Conservation (phyloP, 2,113 vertebrate genomes). For the Embiotoca jacksoni region DNA sequence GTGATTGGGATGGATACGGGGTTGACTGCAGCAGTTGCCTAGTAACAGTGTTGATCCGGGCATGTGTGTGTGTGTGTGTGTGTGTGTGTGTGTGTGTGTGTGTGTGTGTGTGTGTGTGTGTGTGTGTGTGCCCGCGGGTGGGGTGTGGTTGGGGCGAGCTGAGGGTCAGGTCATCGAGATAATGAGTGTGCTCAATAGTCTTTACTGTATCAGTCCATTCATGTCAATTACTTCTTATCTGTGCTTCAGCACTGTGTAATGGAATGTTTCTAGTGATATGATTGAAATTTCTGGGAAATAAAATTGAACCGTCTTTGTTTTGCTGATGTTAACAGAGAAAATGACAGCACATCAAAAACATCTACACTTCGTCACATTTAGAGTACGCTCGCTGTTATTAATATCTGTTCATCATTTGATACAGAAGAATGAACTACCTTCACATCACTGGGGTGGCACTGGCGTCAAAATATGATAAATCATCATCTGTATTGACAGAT, state of each 20-base stretch:
- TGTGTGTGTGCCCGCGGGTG: background rate
- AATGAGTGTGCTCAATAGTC: slow-evolving; percentile 53
- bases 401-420: slow-evolving; percentile 9
- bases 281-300: slow-evolving; percentile 2
- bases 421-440: background rate
- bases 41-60: slow-evolving; percentile 53
- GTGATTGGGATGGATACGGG: slow-evolving; percentile 27
- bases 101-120: slow-evolving; percentile 5
- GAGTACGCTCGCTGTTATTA: background rate
- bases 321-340: background rate
- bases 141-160: slow-evolving; percentile 40
- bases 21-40: slow-evolving; percentile 58
- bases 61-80: slow-evolving; percentile 7
- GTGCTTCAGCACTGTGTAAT: slow-evolving; percentile 21
- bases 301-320: slow-evolving; percentile 1
- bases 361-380: background rate
- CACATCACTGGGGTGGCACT: slow-evolving; percentile 1
- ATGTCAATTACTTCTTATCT: slow-evolving; percentile 49
- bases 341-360: slow-evolving; percentile 4
- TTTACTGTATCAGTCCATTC: slow-evolving; percentile 45
- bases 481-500: slow-evolving; percentile 22
- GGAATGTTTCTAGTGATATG: slow-evolving; percentile 23
- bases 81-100: slow-evolving; percentile 14
- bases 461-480: slow-evolving; percentile 1
- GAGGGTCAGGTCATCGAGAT: slow-evolving; percentile 56